Percentiles rank a stretch among this genome's conserved stretches.
These are phyloP conservation scores for Mionectes olivaceus DNA, from an alignment of 2,797 vertebrate genomes.

Conservation along the genomic window DNA sequence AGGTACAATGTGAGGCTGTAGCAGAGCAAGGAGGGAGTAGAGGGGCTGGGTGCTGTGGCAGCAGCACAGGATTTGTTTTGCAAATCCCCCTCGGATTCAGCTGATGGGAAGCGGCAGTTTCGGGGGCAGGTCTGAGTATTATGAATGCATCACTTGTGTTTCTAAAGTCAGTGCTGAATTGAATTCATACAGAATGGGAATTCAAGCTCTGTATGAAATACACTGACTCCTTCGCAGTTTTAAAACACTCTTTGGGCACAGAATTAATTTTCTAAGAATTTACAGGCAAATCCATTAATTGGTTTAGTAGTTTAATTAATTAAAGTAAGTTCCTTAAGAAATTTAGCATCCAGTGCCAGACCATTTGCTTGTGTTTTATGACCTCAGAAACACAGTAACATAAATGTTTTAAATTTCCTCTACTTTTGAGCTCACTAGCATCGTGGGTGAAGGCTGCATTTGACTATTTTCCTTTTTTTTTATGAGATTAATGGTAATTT, in stretches of 20 bases:
- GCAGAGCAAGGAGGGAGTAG: not conserved
- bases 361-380: slow-evolving; percentile 39
- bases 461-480: slow-evolving; percentile 14
- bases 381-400: not conserved
- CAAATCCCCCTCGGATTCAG: not conserved
- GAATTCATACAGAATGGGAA: slow-evolving; percentile 1
- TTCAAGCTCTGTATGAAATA: slow-evolving; percentile 22
- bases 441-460: not conserved
- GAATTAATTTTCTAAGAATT: slow-evolving; percentile 63
- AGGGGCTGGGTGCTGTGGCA: not conserved
- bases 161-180: not conserved
- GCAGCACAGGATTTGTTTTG: not conserved
- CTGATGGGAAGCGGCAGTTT: not conserved
- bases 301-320: slow-evolving; percentile 68
- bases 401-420: slow-evolving; percentile 27
- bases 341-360: slow-evolving; percentile 40
- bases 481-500: slow-evolving; percentile 29
- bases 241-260: slow-evolving; percentile 62
- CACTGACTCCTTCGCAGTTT: slow-evolving; percentile 7
- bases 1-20: fast-evolving
- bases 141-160: not conserved
- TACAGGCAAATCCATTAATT: slow-evolving; percentile 68
- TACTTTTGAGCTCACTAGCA: not conserved
- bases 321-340: slow-evolving; percentile 53
- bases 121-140: not conserved